Evolutionary conservation across 2,113 vertebrate species (phyloP).

Genomic region (Takifugu bimaculatus): DNA sequence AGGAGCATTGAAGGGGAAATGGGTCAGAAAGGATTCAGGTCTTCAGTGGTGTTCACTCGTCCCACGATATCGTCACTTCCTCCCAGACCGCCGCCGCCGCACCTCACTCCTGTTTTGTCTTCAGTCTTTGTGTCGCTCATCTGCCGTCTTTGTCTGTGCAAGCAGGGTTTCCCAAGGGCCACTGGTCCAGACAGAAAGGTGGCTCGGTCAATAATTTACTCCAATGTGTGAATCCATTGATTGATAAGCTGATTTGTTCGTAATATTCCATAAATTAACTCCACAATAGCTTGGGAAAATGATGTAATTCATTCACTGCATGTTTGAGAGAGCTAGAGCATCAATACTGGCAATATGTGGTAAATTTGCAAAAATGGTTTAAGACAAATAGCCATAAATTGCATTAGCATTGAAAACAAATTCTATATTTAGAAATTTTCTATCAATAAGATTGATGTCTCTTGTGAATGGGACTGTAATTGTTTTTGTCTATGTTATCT

Average conservation of each 20-base stretch:
- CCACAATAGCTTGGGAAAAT: too few relatives aligned
- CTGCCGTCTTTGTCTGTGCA: slow-evolving; percentile 13
- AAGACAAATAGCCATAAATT: too few relatives aligned
- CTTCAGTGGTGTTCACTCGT: slow-evolving; percentile 31
- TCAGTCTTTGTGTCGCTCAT: neutral
- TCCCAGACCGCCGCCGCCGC: slow-evolving; percentile 30
- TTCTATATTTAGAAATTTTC: too few relatives aligned
- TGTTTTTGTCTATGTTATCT: neutral
- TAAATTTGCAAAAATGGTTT: too few relatives aligned
- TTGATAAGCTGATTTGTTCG: neutral
- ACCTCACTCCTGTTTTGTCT: slow-evolving; percentile 11
- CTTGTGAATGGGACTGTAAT: neutral
- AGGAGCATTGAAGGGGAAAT: slow-evolving; percentile 34
- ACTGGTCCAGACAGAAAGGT: neutral
- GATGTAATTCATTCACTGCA: too few relatives aligned
- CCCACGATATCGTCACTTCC: slow-evolving; percentile 43
- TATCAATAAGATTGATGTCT: neutral
- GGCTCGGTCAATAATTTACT: neutral
- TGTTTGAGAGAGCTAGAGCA: too few relatives aligned
- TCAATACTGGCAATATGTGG: too few relatives aligned
- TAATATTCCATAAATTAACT: too few relatives aligned
- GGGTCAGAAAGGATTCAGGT: slow-evolving; percentile 46
- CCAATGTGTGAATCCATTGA: neutral
- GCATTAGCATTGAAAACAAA: too few relatives aligned
- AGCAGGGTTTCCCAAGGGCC: slow-evolving; percentile 11